Conservation (phyloP, 2,888 invertebrate genomes). For the Aricia artaxerxes region DNA sequence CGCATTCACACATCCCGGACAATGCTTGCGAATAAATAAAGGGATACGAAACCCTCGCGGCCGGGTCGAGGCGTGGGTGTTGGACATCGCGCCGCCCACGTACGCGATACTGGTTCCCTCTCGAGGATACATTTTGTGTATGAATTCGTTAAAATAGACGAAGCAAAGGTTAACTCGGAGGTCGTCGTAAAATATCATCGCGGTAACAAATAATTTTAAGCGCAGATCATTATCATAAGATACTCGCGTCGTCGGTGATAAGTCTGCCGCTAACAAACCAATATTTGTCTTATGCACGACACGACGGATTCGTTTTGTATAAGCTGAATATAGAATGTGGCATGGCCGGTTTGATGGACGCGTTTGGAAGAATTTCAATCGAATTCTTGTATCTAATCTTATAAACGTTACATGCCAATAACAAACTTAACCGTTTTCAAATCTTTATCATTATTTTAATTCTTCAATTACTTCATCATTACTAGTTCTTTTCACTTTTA, state of each 20-base stretch:
- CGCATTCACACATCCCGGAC: neutral
- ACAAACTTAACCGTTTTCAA: neutral
- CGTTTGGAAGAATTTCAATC: neutral
- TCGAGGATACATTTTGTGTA: constrained; percentile 47
- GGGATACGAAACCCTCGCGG: constrained; percentile 34
- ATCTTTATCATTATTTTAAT: neutral
- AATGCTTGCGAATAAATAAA: constrained; percentile 29
- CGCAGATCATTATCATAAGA: constrained; percentile 27
- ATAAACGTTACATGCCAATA: neutral
- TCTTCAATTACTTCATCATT: constrained; percentile 1
- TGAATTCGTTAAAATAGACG: constrained; percentile 35
- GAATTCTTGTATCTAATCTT: constrained; percentile 13
- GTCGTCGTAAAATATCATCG: constrained; percentile 30
- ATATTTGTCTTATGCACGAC: constrained; percentile 28
- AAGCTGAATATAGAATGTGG: constrained; percentile 5
- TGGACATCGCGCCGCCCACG: constrained; percentile 64
- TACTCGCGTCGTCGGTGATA: constrained; percentile 26
- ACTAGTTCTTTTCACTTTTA: constrained; percentile 5
- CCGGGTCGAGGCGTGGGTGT: constrained; percentile 67
- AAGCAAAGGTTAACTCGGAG: constrained; percentile 23
- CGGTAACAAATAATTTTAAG: constrained; percentile 30
- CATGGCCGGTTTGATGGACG: constrained; percentile 18
- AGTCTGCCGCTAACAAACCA: constrained; percentile 22
- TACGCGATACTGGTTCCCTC: constrained; percentile 56
- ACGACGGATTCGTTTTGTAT: constrained; percentile 6